Base-by-base conservation (phyloP, 1,140 invertebrate species). In the Orchesella cincta region DNA sequence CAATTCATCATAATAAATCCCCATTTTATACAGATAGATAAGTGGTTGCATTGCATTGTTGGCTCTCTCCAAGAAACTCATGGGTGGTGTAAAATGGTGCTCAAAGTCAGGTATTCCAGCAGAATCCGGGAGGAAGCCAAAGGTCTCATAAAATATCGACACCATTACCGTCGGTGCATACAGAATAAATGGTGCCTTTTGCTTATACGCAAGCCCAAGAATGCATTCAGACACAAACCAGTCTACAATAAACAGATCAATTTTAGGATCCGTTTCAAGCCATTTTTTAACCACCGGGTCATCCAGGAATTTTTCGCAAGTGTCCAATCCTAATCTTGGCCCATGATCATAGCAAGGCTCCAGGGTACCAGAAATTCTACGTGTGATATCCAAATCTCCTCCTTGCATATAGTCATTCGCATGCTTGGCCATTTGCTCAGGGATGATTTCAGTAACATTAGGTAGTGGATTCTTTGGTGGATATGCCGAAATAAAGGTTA, bases 181-280 rank as follows among this genome's bases (percentile, higher is more conserved):
- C 23, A 77, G 18, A 46, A 76, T 74, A 2, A 74, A 33, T n/a
- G 51, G 51, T 16, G 79, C 76, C 16, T 76, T 76, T 34, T 54
- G 73, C 28, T 78, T 46, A 28, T 76, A 62, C 0, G 77, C 71
- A 0, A 80, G 28, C 12, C 70, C 70, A 26, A 70, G 51, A 23
- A 71, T 74, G 75, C 81, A 83, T 64, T 83, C 82, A 39, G 82
- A 83, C 76, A 82, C 81, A 67, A 84, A 67, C 62, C 62, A 81
- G 1, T 83, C 83, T 20, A 84, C 74, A n/a, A 85, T 78, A 18
- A 85, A 81, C 0, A 85, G 70, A 76, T 85, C 84, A 39, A 84
- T 84, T 26, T 75, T 0, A 2, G 76, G 31, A 5, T 57, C 36
- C 46, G 74, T 36, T 23, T 71, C 75, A 1, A 79, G 31, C 73